Evolutionary conservation across 2,797 vertebrate species (phyloP).

Genomic region (Gouania willdenowi): DNA sequence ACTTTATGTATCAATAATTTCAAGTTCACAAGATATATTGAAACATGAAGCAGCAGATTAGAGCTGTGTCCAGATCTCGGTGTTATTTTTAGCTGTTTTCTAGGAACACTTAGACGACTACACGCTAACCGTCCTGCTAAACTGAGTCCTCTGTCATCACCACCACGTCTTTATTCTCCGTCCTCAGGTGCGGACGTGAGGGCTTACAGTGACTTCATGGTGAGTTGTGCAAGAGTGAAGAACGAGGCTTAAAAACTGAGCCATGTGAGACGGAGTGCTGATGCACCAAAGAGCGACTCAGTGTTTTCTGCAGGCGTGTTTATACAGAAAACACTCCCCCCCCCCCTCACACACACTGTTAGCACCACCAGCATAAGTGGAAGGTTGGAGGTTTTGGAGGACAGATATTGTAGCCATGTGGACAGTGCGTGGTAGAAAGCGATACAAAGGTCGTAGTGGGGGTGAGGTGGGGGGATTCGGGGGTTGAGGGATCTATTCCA

Average conservation of each 20-base stretch:
- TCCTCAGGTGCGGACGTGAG: conserved; percentile 50
- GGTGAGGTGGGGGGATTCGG: neutral
- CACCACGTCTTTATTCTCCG: conserved; percentile 12
- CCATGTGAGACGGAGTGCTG: conserved; percentile 68
- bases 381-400: conserved; percentile 49
- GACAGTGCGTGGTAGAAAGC: conserved; percentile 34
- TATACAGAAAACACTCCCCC: conserved; percentile 18
- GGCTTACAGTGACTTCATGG: conserved; percentile 55
- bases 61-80: conserved; percentile 15
- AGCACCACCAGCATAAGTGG: conserved; percentile 35
- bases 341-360: too few species aligned
- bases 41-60: conserved; percentile 30
- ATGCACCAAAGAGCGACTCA: conserved; percentile 52
- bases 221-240: conserved; percentile 54
- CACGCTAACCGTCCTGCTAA: conserved; percentile 10
- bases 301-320: conserved; percentile 44
- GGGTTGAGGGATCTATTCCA: conserved; percentile 59
- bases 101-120: conserved; percentile 2
- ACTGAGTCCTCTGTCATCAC: conserved; percentile 15
- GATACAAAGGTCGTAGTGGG: conserved; percentile 32
- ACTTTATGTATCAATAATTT: conserved; percentile 44
- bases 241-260: conserved; percentile 54
- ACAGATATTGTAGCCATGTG: conserved; percentile 20
- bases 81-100: conserved; percentile 2
- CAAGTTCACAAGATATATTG: conserved; percentile 42